Percentiles rank a stretch among this genome's conserved stretches.
These are phyloP conservation scores for Piaya cayana DNA, from an alignment of 2,113 vertebrate species.

Conservation along the genomic window DNA sequence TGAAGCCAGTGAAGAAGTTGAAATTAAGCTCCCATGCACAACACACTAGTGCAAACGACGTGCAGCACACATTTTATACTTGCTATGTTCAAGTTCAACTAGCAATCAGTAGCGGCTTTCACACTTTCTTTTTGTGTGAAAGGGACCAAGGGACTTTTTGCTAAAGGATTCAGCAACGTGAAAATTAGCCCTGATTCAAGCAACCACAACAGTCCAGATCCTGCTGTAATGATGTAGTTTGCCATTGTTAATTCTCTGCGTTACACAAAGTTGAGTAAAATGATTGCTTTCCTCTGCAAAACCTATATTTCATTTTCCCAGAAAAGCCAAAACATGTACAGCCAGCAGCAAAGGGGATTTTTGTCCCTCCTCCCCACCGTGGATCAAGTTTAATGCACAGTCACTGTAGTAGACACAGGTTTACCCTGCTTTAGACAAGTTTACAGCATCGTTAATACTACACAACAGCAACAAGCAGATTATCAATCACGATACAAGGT, in stretches of 20 bases:
- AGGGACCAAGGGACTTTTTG: not conserved
- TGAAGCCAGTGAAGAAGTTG: not conserved
- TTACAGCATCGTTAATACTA: not conserved
- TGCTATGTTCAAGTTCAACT: not conserved
- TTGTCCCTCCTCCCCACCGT: not conserved
- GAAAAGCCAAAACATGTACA: not conserved
- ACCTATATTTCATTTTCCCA: not conserved
- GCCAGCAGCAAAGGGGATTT: not conserved
- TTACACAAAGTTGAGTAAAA: not conserved
- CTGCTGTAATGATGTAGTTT: not conserved
- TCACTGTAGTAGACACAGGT: not conserved
- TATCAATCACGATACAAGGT: not conserved
- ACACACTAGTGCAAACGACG: not conserved
- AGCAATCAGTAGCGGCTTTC: not conserved
- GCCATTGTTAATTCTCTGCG: not conserved
- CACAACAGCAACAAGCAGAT: not conserved
- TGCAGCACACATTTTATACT: accelerated
- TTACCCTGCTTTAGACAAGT: not conserved
- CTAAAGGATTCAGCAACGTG: not conserved
- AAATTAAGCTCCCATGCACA: not conserved
- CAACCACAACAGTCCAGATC: not conserved
- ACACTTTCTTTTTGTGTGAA: not conserved
- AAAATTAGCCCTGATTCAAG: not conserved
- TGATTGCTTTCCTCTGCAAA: not conserved
- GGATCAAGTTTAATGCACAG: not conserved